Conservation (phyloP, 2,797 vertebrate genomes). For the Sebastes variabilis region DNA sequence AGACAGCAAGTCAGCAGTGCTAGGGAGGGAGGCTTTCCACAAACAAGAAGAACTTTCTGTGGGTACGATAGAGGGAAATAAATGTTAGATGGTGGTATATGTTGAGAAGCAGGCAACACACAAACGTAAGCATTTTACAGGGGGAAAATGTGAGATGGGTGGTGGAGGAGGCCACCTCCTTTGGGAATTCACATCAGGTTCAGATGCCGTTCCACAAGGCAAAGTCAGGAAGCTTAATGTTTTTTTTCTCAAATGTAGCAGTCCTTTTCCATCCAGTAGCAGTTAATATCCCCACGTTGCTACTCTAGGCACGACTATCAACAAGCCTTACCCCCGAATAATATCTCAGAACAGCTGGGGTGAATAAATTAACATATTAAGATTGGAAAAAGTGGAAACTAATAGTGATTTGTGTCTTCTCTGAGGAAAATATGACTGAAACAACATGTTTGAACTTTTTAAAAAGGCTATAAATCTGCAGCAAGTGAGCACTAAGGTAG, state of each 20-base stretch:
- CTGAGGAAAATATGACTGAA: slow-evolving; percentile 12
- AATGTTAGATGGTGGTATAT: slow-evolving; percentile 33
- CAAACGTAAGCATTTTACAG: slow-evolving; percentile 22
- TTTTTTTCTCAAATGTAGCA: slow-evolving; percentile 63
- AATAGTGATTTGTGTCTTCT: slow-evolving; percentile 35
- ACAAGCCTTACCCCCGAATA: slow-evolving; percentile 56
- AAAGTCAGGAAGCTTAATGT: slow-evolving; percentile 70
- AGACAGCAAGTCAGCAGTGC: slow-evolving; percentile 57
- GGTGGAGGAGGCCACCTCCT: slow-evolving; percentile 34
- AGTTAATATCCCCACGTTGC: slow-evolving; percentile 55
- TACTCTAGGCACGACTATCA: slow-evolving; percentile 52
- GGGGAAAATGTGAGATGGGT: slow-evolving; percentile 31
- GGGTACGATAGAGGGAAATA: slow-evolving; percentile 18
- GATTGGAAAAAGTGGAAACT: slow-evolving; percentile 31
- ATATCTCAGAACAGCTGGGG: slow-evolving; percentile 52
- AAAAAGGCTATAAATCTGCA: slow-evolving; percentile 21
- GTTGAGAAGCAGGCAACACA: slow-evolving; percentile 35
- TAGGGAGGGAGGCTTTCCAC: slow-evolving; percentile 52
- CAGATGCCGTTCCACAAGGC: slow-evolving; percentile 59
- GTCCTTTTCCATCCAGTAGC: slow-evolving; percentile 66
- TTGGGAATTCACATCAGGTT: slow-evolving; percentile 75
- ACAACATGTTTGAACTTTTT: slow-evolving; percentile 16
- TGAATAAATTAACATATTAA: slow-evolving; percentile 68
- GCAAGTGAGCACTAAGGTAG: not conserved
- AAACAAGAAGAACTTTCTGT: slow-evolving; percentile 38